Percentiles rank a stretch among this genome's conserved stretches.
Evolutionary conservation across 2,113 vertebrate species (phyloP).

Genomic region (Brachypteracias leptosomus): DNA sequence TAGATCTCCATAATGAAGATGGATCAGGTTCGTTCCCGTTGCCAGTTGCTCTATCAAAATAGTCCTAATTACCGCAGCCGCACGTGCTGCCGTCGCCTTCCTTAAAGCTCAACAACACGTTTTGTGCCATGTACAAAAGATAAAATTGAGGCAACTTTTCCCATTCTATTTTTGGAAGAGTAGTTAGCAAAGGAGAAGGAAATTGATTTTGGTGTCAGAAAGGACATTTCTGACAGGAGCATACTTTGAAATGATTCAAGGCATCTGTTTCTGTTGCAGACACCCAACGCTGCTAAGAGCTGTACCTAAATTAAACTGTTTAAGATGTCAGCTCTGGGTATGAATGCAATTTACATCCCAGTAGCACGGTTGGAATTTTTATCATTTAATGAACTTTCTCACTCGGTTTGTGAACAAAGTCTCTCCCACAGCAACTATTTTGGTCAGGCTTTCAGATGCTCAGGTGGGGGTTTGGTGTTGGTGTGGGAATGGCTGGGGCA

Average conservation of each 20-base stretch:
- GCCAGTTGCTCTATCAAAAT: constrained; percentile 78
- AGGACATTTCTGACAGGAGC: constrained; percentile 75
- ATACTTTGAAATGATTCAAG: constrained; percentile 75
- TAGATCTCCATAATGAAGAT: constrained; percentile 1
- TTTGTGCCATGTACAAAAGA: constrained; percentile 37
- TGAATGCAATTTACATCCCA: constrained; percentile 64
- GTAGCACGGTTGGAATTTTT: constrained; percentile 61
- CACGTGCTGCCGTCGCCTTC: constrained; percentile 34
- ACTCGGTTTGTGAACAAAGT: constrained; percentile 12
- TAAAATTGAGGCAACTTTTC: constrained; percentile 39
- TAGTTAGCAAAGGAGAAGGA: constrained; percentile 64
- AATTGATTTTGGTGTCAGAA: constrained; percentile 75
- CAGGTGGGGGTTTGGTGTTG: neutral
- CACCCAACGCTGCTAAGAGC: constrained; percentile 66
- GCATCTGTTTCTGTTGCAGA: constrained; percentile 73
- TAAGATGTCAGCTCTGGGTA: constrained; percentile 71
- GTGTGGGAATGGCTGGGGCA: neutral
- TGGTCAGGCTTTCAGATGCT: neutral
- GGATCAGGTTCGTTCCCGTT: constrained; percentile 8
- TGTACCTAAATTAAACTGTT: constrained; percentile 78
- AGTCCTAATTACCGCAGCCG: constrained; percentile 79
- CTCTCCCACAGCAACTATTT: constrained; percentile 34
- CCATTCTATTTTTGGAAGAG: constrained; percentile 56
- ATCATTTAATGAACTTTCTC: constrained; percentile 63
- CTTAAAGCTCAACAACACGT: constrained; percentile 41